A percentile compares a stretch with the other conserved stretches of the same genome.
phyloP scores from a whole-genome alignment of 2,888 invertebrate genomes.

The Clostera curtula region DNA sequence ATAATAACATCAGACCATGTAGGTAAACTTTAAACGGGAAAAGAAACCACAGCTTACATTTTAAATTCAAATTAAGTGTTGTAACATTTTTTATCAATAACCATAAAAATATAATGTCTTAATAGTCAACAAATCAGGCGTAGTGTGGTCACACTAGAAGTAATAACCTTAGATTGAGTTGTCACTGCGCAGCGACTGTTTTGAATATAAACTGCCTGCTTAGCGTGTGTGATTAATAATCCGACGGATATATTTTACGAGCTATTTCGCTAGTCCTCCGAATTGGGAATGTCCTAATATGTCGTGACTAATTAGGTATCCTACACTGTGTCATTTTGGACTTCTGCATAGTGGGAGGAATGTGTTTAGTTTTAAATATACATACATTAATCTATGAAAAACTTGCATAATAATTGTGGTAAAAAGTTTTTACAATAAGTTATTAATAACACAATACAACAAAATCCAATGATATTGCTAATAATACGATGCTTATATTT shows the following conservation, averaged over 20 bases:
- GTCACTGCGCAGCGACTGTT: slow-evolving; percentile 45
- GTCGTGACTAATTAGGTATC: slow-evolving; percentile 35
- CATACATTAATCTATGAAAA: no score
- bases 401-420: no score
- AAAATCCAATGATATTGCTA: no score
- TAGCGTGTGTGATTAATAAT: slow-evolving; percentile 54
- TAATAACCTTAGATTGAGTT: slow-evolving; percentile 55
- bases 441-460: no score
- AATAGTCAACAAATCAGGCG: slow-evolving; percentile 28
- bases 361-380: no score
- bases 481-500: no score
- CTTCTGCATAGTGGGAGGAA: slow-evolving; percentile 1
- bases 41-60: slow-evolving; percentile 1
- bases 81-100: slow-evolving; percentile 19
- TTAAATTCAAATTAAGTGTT: slow-evolving; percentile 12
- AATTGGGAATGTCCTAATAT: slow-evolving; percentile 35
- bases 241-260: slow-evolving; percentile 43
- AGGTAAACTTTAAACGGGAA: slow-evolving; percentile 1
- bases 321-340: slow-evolving; percentile 18
- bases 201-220: slow-evolving; percentile 58
- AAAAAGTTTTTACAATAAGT: no score
- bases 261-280: slow-evolving; percentile 37
- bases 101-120: slow-evolving; percentile 20
- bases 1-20: no score
- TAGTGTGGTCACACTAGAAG: slow-evolving; percentile 23